phyloP scores from a whole-genome alignment of 1,140 invertebrate genomes.

The Nautilus pompilius region DNA sequence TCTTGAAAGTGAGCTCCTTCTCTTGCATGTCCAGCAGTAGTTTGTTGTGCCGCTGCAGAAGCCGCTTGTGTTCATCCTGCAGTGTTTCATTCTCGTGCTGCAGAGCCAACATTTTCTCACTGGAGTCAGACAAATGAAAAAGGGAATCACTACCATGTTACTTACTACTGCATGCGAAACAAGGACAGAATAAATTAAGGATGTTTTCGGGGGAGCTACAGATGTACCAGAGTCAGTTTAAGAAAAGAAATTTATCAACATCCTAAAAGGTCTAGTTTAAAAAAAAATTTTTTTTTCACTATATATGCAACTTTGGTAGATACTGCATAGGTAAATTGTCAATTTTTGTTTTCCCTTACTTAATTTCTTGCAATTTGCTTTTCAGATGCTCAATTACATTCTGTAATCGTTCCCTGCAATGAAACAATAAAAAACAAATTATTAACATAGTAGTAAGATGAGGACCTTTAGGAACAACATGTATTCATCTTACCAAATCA shows the following conservation, averaged over 20 bases:
- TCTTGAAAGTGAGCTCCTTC: conserved; percentile 39
- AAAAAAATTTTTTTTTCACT: too few relatives aligned
- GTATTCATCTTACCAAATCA: too few relatives aligned
- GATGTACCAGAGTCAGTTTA: too few relatives aligned
- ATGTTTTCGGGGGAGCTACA: too few relatives aligned
- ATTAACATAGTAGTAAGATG: too few relatives aligned
- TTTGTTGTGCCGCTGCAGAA: conserved; percentile 45
- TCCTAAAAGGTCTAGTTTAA: too few relatives aligned
- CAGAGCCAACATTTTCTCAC: conserved; percentile 36
- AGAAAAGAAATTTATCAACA: too few relatives aligned
- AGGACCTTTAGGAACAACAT: too few relatives aligned
- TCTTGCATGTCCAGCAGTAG: conserved; percentile 44
- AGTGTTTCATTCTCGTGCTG: conserved; percentile 45
- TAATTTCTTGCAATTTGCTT: conserved; percentile 48
- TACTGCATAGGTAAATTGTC: too few relatives aligned
- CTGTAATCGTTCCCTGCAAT: conserved; percentile 45
- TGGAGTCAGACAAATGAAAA: conserved; percentile 22
- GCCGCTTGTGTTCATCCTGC: conserved; percentile 52
- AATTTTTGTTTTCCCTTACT: conserved; percentile 26
- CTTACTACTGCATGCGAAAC: neutral
- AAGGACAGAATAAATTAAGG: too few relatives aligned
- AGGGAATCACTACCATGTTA: neutral
- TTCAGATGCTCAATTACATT: conserved; percentile 50
- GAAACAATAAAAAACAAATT: conserved; percentile 3
- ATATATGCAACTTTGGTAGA: too few relatives aligned